These are phyloP conservation scores for Epinephelus fuscoguttatus DNA, from an alignment of 2,113 vertebrate genomes.

Conservation along the genomic window DNA sequence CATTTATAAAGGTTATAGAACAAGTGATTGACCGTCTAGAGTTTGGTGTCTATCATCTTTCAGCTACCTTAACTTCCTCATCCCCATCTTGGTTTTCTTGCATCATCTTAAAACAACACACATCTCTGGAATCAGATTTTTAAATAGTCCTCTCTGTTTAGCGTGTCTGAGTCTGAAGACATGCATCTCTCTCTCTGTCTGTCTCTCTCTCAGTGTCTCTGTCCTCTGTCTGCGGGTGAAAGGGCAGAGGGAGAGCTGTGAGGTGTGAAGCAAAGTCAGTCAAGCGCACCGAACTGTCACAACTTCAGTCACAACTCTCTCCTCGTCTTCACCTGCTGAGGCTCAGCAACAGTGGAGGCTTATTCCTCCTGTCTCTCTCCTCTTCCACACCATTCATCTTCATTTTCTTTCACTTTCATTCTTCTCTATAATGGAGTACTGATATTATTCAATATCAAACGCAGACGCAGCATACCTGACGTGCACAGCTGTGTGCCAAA, in stretches of 20 bases:
- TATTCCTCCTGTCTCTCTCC: neutral
- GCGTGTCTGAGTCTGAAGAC: neutral
- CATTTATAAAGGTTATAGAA: neutral
- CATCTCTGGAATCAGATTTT: constrained; percentile 6
- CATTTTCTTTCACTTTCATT: neutral
- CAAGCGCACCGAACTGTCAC: constrained; percentile 12
- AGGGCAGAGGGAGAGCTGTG: constrained; percentile 13
- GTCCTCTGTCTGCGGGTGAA: constrained; percentile 35
- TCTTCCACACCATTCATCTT: neutral
- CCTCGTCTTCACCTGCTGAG: neutral
- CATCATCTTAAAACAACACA: neutral
- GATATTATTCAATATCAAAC: neutral
- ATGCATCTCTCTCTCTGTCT: neutral
- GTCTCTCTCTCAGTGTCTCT: neutral
- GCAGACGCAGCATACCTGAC: neutral
- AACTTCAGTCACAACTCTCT: constrained; percentile 9
- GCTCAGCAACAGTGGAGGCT: neutral
- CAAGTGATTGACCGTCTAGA: neutral
- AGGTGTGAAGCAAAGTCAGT: constrained; percentile 19
- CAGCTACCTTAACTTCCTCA: neutral
- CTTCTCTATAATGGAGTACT: neutral
- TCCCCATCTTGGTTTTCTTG: neutral
- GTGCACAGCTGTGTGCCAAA: neutral
- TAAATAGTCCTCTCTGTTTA: neutral
- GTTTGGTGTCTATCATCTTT: too few relatives aligned